A percentile compares a stretch with the other conserved stretches of the same genome.
phyloP scores from a whole-genome alignment of 2,113 vertebrate species.

The Aramus guarauna region DNA sequence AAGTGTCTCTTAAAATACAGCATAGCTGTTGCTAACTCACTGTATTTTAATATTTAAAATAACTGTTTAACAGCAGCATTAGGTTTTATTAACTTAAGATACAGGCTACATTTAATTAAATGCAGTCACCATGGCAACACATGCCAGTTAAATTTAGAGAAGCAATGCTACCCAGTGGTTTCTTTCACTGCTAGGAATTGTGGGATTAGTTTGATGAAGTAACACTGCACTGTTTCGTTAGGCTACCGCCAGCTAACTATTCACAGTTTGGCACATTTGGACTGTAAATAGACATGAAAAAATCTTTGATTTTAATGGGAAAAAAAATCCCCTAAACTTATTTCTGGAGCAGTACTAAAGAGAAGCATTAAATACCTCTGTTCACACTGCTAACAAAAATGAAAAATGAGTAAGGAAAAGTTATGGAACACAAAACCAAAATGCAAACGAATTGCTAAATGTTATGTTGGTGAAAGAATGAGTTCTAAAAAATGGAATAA shows the following conservation, averaged over 20 bases:
- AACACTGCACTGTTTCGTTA: constrained; percentile 74
- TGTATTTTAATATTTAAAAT: constrained; percentile 81
- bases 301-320: constrained; percentile 69
- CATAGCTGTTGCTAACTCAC: constrained; percentile 76
- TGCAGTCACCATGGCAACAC: constrained; percentile 79
- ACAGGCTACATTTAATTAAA: constrained; percentile 79
- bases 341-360: constrained; percentile 64
- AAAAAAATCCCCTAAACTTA: constrained; percentile 48
- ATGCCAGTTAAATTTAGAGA: constrained; percentile 70
- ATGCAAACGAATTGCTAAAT: constrained; percentile 44
- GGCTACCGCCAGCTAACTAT: constrained; percentile 67
- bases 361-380: constrained; percentile 59
- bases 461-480: constrained; percentile 40
- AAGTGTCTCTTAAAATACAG: constrained; percentile 82
- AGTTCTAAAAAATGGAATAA: constrained; percentile 57
- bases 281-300: constrained; percentile 76
- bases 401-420: constrained; percentile 29
- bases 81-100: constrained; percentile 80
- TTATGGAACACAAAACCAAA: constrained; percentile 40
- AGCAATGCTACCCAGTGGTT: constrained; percentile 66
- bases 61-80: constrained; percentile 83
- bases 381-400: constrained; percentile 63
- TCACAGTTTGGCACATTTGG: constrained; percentile 90
- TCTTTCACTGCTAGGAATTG: constrained; percentile 53
- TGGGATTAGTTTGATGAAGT: constrained; percentile 73